These are phyloP conservation scores for Calephelis virginiensis DNA, from an alignment of 1,140 invertebrate genomes.

Conservation along the genomic window DNA sequence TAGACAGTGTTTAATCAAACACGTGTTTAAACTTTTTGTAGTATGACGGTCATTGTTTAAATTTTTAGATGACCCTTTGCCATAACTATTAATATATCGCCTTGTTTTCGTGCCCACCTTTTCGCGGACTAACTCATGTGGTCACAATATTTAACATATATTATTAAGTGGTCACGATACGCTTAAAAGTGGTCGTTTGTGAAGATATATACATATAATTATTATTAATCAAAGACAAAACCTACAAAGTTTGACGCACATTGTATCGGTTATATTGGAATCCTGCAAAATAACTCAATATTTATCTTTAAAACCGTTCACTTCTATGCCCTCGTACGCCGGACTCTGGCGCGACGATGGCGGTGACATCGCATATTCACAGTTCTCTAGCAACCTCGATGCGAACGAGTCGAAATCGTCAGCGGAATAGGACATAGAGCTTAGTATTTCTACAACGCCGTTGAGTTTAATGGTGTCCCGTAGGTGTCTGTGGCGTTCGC, in stretches of 20 bases:
- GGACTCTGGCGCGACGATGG: slow-evolving; percentile 57
- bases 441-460: slow-evolving; percentile 55
- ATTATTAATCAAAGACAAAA: not conserved
- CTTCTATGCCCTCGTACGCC: slow-evolving; percentile 27
- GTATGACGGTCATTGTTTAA: too few relatives aligned
- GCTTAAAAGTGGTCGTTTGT: too few relatives aligned
- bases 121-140: too few relatives aligned
- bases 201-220: not conserved
- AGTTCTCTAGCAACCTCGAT: slow-evolving; percentile 45
- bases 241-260: not conserved
- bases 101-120: too few relatives aligned
- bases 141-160: too few relatives aligned
- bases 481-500: slow-evolving; percentile 49
- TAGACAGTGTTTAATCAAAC: too few relatives aligned
- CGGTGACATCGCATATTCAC: slow-evolving; percentile 50
- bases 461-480: slow-evolving; percentile 48
- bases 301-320: slow-evolving; percentile 23
- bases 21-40: too few relatives aligned
- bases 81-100: too few relatives aligned
- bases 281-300: slow-evolving; percentile 1
- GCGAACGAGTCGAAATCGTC: slow-evolving; percentile 71
- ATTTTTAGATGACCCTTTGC: too few relatives aligned
- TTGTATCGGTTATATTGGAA: slow-evolving; percentile 9
- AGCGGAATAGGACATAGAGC: slow-evolving; percentile 63
- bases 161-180: too few relatives aligned